Base-by-base conservation (phyloP, 2,888 invertebrate species). In the Sphinx pinastri region DNA sequence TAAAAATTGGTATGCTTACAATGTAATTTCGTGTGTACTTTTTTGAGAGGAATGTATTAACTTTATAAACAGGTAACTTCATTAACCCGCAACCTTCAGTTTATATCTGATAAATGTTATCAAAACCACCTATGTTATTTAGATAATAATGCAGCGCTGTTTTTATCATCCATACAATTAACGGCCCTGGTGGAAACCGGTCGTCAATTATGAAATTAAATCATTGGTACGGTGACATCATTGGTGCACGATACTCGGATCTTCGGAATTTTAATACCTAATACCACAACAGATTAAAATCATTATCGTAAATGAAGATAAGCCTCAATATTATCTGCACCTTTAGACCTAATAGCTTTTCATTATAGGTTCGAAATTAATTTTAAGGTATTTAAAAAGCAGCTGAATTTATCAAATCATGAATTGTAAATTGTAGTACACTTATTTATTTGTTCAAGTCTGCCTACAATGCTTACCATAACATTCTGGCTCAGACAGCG, bases 101-200 rank as follows among this genome's bases (percentile, higher is more conserved):
- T 63, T 49, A 31, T 1, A 13, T 19, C 19, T 13, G 63, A 49
- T 63, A 63, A 11, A 12, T 13, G 16, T 63, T 63, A 63, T 63
- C 63, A 63, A 16, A 13, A 63, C 13, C 49, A 47, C 47, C 19
- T 63, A 13, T 63, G 19, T 59, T 38, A 59, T 63, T 63, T 63
- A 49, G 11, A 19, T 49, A 47, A 45, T 45, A 19, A 49, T 19
- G 19, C 49, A 19, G 49, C 49, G 10, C 16, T n/a, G 59, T 60
- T 69, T 60, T 52, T 54, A 69, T 69, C 69, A 54, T 12, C 16
- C 52, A 52, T 51, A 54, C 38, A 69, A 63, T 63, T 63, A 63
- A 54, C 10, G 69, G 13, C 45, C 52, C 19, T 60, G 60, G 47
- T 63, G 54, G 69, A 63, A 69, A 69, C 69, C 54, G 60, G 69